Base-by-base conservation (phyloP, 2,888 invertebrate genomes). In the Amiota minor region DNA sequence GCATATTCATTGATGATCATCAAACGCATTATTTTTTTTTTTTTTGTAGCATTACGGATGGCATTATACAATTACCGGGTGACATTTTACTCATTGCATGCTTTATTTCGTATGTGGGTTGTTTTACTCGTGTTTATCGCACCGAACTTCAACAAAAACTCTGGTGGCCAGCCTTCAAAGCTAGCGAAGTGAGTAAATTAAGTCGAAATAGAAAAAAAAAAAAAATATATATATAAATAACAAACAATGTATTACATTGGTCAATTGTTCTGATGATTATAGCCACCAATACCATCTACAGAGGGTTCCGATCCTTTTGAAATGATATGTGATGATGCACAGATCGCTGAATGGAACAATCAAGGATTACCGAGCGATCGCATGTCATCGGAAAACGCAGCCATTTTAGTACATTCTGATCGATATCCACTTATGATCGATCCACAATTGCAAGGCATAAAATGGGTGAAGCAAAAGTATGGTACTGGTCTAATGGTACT, bases 341-440 rank as follows among this genome's bases (percentile, higher is more conserved):
- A 95, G 88, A 93, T 98, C 74, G 98, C 98, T 0, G 92, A 93
- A 72, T 98, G 98, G 98, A 97, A 98, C 88, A 98, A 98, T 88
- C 96, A 97, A 89, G 97, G 95, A 0, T 90, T 98, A 67, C 98
- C 98, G 6, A 95, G 94, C 70, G 98, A 98, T 89, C 92, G 95
- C 69, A 98, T 98, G 97, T 98, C 98, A 9, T 92, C 96, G 0
- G 98, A 98, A 90, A 98, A 98, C 89, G 98, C 98, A 8, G 96
- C 96, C 18, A 97, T 98, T 80, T 91, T 98, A 71, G 94, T 94
- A 18, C 96, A 95, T 89, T 97, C 97, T 0, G 94, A 96, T 56
- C 91, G 98, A 45, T 98, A 98, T 96, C 98, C 98, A 0, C 91
- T 98, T 18, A 96, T 98, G 93, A 97, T 98, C 79, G 98, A 98